These are phyloP conservation scores for Agraylea sexmaculata DNA, from an alignment of 1,140 invertebrate species.

Conservation along the genomic window DNA sequence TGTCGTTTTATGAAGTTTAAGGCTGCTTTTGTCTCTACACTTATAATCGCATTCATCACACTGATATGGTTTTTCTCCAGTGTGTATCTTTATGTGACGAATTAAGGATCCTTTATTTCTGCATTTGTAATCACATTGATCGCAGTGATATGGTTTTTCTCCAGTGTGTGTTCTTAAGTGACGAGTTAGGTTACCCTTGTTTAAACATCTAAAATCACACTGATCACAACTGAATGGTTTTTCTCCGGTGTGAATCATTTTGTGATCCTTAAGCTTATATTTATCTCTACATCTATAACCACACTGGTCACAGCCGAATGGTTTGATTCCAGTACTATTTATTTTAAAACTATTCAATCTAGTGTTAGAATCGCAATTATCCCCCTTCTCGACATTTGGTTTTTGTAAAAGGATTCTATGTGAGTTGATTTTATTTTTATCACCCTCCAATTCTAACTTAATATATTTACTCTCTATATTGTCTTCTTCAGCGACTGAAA, in stretches of 20 bases:
- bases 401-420: no score
- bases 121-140: neutral
- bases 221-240: conserved; percentile 14
- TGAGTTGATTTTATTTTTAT: no score
- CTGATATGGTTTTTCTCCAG: conserved; percentile 28
- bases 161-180: neutral
- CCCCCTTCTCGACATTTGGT: no score
- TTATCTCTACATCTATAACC: conserved; percentile 16
- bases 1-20: no score
- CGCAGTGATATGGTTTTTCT: neutral
- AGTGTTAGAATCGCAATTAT: no score
- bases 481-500: no score
- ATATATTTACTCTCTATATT: no score
- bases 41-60: conserved; percentile 28
- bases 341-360: no score
- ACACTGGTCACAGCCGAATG: conserved; percentile 17
- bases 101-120: conserved; percentile 16
- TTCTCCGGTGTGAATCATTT: conserved; percentile 18
- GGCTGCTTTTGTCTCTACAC: no score
- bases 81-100: conserved; percentile 4
- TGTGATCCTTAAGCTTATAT: conserved; percentile 15
- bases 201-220: conserved; percentile 16
- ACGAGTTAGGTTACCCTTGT: neutral
- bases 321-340: no score
- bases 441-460: no score